Conservation (phyloP, 1,140 invertebrate genomes). For the Sinonovacula constricta region DNA sequence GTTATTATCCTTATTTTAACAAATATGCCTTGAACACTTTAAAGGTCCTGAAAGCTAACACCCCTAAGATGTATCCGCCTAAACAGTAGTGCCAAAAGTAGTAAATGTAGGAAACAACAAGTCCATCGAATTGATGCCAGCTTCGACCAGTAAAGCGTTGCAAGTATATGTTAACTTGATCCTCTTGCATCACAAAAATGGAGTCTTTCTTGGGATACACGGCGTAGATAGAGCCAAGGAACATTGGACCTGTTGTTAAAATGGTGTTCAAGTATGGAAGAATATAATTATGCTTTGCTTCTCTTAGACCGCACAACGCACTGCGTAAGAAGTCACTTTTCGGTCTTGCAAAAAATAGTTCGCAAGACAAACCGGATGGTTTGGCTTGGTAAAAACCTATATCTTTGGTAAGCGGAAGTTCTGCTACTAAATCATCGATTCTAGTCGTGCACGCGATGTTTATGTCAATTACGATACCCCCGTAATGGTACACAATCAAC, state of each 20-base stretch:
- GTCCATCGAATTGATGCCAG: too few relatives aligned
- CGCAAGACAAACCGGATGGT: slow-evolving; percentile 13
- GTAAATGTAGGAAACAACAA: too few relatives aligned
- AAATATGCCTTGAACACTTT: too few relatives aligned
- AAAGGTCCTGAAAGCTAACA: too few relatives aligned
- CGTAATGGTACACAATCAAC: slow-evolving; percentile 28
- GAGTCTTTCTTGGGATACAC: too few relatives aligned
- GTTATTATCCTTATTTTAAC: too few relatives aligned
- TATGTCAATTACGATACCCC: slow-evolving; percentile 27
- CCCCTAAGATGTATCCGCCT: too few relatives aligned
- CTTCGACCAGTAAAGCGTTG: too few relatives aligned
- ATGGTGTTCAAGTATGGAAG: slow-evolving; percentile 22
- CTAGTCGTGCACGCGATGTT: slow-evolving; percentile 23
- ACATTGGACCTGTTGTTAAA: slow-evolving; percentile 18
- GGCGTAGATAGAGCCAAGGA: neutral
- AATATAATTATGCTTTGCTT: slow-evolving; percentile 14
- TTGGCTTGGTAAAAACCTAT: slow-evolving; percentile 3
- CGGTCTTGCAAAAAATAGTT: slow-evolving; percentile 12
- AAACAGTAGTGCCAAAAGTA: too few relatives aligned
- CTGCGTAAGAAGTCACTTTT: slow-evolving; percentile 5
- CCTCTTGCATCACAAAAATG: too few relatives aligned
- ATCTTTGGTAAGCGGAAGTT: neutral
- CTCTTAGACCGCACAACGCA: neutral
- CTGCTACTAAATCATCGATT: neutral
- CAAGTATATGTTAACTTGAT: too few relatives aligned